Conservation (phyloP, 2,113 vertebrate species). For the Hippocampus abdominalis region DNA sequence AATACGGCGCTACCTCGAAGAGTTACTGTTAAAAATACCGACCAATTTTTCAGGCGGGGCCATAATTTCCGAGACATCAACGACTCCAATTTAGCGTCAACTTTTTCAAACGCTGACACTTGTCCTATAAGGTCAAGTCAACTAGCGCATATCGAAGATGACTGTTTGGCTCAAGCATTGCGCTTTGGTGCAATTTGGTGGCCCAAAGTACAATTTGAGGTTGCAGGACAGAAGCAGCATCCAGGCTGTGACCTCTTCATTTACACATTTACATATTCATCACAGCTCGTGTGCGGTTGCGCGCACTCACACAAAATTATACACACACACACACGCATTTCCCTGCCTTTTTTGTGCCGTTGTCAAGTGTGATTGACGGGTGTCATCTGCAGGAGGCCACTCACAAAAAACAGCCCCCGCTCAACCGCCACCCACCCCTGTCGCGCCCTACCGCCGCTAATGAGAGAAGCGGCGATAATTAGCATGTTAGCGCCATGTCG, state of each 20-base stretch:
- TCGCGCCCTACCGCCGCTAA: constrained; percentile 24
- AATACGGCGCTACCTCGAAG: background rate
- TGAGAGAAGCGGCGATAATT: constrained; percentile 31
- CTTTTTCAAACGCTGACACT: too few species aligned
- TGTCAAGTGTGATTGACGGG: background rate
- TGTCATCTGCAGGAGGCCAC: background rate
- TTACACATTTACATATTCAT: constrained; percentile 51
- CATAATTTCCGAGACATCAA: too few species aligned
- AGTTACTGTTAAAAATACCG: too few species aligned
- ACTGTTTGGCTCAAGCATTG: too few species aligned
- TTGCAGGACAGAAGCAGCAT: constrained; percentile 11
- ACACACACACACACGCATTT: constrained; percentile 3
- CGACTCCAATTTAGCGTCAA: too few species aligned
- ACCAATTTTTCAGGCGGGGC: too few species aligned
- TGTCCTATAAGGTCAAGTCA: too few species aligned
- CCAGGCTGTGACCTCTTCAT: constrained; percentile 38
- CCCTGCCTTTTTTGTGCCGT: background rate
- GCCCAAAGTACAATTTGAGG: background rate
- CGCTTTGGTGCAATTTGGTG: background rate
- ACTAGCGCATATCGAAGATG: too few species aligned
- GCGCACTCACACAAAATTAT: constrained; percentile 11
- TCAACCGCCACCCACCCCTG: background rate
- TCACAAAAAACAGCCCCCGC: background rate
- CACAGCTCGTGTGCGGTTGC: constrained; percentile 23
- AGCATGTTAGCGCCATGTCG: constrained; percentile 18